Evolutionary conservation across 2,888 invertebrate species (phyloP).

Genomic region (Chrysomela aeneicollis): DNA sequence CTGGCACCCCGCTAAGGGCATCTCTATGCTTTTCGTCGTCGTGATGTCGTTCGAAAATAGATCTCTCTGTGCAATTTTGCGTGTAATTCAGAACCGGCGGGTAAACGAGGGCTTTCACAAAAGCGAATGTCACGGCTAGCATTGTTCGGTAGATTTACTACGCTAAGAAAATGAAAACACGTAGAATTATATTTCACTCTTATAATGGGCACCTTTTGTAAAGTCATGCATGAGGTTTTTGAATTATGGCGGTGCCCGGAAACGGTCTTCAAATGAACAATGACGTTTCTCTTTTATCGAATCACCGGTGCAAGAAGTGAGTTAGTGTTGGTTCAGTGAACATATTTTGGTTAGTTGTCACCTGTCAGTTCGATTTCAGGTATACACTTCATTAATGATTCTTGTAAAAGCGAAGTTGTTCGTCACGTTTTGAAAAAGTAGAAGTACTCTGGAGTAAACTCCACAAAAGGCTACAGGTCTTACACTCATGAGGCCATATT

Average conservation of each 20-base stretch:
- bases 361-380: constrained; percentile 18
- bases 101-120: constrained; percentile 42
- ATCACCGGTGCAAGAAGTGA: constrained; percentile 28
- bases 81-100: constrained; percentile 55
- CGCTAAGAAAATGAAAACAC: constrained; percentile 36
- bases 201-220: constrained; percentile 34
- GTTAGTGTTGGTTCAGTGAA: constrained; percentile 33
- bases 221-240: constrained; percentile 29
- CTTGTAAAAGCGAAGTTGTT: constrained; percentile 6
- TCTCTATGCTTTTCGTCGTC: constrained; percentile 49
- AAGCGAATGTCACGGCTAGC: constrained; percentile 46
- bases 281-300: constrained; percentile 30
- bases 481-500: no score
- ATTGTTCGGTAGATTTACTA: constrained; percentile 43
- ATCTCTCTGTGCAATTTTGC: constrained; percentile 57
- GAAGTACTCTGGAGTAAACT: no score
- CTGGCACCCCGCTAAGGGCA: constrained; percentile 42
- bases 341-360: constrained; percentile 33
- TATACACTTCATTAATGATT: constrained; percentile 24
- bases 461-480: no score
- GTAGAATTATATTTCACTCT: constrained; percentile 35
- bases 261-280: constrained; percentile 30
- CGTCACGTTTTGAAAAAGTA: neutral
- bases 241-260: constrained; percentile 29
- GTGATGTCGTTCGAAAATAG: constrained; percentile 54